A percentile compares a stretch with the other conserved stretches of the same genome.
Conservation (phyloP, 2,113 vertebrate genomes). For the Anthoscopus minutus region DNA sequence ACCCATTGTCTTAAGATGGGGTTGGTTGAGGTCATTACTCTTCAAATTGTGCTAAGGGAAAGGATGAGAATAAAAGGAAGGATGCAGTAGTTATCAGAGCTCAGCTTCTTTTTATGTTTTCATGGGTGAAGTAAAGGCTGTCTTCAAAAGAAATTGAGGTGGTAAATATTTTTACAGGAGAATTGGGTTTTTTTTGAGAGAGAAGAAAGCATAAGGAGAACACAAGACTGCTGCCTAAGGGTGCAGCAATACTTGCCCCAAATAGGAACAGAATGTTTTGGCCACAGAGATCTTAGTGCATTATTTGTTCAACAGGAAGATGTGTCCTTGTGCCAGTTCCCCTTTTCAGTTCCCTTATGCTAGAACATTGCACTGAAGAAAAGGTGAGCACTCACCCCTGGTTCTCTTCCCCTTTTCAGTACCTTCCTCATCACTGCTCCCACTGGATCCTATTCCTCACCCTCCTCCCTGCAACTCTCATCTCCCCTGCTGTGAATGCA, state of each 20-base stretch:
- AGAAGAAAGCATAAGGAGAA: not conserved
- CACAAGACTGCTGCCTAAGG: not conserved
- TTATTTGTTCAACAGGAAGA: not conserved
- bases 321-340: not conserved
- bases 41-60: not conserved
- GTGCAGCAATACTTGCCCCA: not conserved
- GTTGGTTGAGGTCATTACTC: constrained; percentile 25
- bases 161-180: not conserved
- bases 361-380: not conserved
- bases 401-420: not conserved
- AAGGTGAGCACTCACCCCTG: not conserved
- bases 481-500: constrained; percentile 31
- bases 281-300: not conserved
- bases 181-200: not conserved
- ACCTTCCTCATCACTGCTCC: constrained; percentile 1
- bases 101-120: not conserved
- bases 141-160: not conserved
- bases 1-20: constrained; percentile 27
- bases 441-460: not conserved
- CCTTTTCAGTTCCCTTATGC: not conserved
- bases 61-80: not conserved
- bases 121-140: not conserved
- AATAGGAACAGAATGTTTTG: not conserved
- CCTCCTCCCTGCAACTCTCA: constrained; percentile 2
- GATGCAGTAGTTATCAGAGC: not conserved